Percentiles rank a stretch among this genome's conserved stretches.
These are phyloP conservation scores for Melipona beecheii DNA, from an alignment of 2,888 invertebrate species.

Conservation along the genomic window DNA sequence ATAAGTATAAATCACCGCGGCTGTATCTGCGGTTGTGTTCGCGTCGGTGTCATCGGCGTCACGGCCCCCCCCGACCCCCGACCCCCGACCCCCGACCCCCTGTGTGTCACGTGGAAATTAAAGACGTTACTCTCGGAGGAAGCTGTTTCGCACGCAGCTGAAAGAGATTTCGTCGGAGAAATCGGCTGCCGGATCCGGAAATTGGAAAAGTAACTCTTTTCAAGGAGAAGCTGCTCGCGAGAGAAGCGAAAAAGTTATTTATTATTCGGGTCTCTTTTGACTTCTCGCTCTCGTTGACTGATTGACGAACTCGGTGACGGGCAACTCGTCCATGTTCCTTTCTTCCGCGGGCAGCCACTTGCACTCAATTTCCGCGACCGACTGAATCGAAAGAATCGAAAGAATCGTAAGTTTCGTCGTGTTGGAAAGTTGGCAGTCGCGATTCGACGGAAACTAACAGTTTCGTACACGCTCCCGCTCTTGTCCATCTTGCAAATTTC, in stretches of 20 bases:
- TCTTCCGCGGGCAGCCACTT: constrained; percentile 44
- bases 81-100: no score
- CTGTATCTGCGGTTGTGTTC: constrained; percentile 38
- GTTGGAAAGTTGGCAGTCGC: background rate
- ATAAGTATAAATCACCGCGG: constrained; percentile 65
- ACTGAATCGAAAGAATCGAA: constrained; percentile 42
- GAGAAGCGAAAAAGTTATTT: background rate
- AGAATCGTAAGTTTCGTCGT: constrained; percentile 14
- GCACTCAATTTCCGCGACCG: constrained; percentile 39
- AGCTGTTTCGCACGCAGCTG: no score
- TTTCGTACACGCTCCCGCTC: constrained; percentile 58
- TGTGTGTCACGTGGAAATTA: no score
- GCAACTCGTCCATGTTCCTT: constrained; percentile 29
- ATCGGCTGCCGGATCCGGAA: no score
- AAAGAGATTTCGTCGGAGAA: no score
- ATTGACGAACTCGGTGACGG: constrained; percentile 41
- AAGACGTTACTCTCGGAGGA: no score
- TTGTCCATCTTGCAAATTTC: constrained; percentile 72
- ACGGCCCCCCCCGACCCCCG: constrained; percentile 9
- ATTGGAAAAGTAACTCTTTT: no score
- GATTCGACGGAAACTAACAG: constrained; percentile 51
- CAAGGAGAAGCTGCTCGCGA: background rate
- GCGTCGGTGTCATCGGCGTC: constrained; percentile 57
- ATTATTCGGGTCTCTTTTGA: background rate
- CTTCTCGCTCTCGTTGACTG: constrained; percentile 10